Percentiles rank a stretch among this genome's conserved stretches.
These are phyloP conservation scores for Pandemis cinnamomeana DNA, from an alignment of 2,888 invertebrate genomes.

Conservation along the genomic window DNA sequence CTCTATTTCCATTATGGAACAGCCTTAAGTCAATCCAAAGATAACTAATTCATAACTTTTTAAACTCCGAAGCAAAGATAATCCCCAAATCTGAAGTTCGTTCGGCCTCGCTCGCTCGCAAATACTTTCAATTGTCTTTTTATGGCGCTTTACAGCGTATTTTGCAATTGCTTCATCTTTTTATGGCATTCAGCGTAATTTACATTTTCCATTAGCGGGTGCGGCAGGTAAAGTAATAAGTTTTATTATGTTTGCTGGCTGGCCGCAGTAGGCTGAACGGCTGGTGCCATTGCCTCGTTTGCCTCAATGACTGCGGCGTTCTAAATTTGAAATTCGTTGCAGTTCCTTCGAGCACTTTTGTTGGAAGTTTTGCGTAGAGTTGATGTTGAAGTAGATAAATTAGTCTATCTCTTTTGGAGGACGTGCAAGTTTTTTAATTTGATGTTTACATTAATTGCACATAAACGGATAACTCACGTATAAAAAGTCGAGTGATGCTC, in stretches of 20 bases:
- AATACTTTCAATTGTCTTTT: constrained; percentile 13
- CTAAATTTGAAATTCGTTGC: constrained; percentile 8
- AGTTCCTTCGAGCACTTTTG: not conserved
- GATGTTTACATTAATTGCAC: no score
- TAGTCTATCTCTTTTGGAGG: no score
- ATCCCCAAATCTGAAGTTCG: not conserved
- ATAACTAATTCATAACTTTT: constrained; percentile 5
- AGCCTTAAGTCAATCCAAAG: not conserved
- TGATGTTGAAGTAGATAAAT: no score
- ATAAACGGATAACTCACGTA: no score
- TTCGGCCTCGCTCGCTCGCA: not conserved
- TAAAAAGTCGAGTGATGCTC: no score
- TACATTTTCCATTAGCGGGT: constrained; percentile 17
- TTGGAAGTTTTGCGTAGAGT: not conserved
- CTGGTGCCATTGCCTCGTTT: not conserved
- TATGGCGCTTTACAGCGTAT: not conserved
- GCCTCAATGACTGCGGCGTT: constrained; percentile 6
- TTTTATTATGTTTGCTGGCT: constrained; percentile 1
- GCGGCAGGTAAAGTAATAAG: constrained; percentile 8
- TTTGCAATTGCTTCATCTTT: constrained; percentile 11
- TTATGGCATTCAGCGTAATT: constrained; percentile 11
- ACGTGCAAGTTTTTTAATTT: not conserved
- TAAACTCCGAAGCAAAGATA: constrained; percentile 10
- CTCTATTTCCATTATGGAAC: not conserved
- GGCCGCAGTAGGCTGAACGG: constrained; percentile 3